Evolutionary conservation across 2,797 vertebrate genomes (phyloP).

Genomic region (Lepus oiostolus): DNA sequence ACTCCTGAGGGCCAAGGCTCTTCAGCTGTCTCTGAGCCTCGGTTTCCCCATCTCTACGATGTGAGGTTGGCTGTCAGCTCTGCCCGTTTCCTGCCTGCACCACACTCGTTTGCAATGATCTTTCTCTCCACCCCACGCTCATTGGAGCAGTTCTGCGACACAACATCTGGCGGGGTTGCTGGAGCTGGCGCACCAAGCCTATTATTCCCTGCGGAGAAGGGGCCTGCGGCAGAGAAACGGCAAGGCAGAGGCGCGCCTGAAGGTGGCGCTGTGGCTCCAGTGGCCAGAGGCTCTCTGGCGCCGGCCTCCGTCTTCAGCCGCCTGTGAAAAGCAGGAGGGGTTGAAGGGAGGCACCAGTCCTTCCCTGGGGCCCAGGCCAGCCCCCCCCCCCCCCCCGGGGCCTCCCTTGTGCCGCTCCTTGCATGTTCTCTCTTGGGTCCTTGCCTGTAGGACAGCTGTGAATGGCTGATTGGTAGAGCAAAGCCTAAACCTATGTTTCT

Average conservation of each 20-base stretch:
- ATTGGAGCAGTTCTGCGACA: not conserved
- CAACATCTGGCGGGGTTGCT: not conserved
- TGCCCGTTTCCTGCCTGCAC: not conserved
- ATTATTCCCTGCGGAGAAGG: fast-evolving
- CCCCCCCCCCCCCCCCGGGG: not conserved
- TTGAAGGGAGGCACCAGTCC: not conserved
- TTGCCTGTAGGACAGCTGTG: not conserved
- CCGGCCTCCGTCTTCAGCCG: not conserved
- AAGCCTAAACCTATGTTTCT: not conserved
- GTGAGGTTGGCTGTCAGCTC: not conserved
- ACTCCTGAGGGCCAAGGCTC: not conserved
- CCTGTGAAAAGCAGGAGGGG: not conserved
- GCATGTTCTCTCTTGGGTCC: not conserved
- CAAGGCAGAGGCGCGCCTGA: constrained; percentile 6
- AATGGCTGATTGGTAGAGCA: not conserved
- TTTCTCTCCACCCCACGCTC: not conserved
- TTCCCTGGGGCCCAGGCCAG: not conserved
- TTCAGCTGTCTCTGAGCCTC: not conserved
- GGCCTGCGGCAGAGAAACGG: not conserved
- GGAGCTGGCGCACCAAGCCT: not conserved
- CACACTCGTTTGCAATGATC: not conserved
- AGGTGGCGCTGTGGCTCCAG: constrained; percentile 79
- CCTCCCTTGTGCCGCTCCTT: not conserved
- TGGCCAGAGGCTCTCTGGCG: not conserved
- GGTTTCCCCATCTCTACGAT: not conserved